Evolutionary conservation across 2,888 invertebrate genomes (phyloP).

Genomic region (Oligia latruncula): DNA sequence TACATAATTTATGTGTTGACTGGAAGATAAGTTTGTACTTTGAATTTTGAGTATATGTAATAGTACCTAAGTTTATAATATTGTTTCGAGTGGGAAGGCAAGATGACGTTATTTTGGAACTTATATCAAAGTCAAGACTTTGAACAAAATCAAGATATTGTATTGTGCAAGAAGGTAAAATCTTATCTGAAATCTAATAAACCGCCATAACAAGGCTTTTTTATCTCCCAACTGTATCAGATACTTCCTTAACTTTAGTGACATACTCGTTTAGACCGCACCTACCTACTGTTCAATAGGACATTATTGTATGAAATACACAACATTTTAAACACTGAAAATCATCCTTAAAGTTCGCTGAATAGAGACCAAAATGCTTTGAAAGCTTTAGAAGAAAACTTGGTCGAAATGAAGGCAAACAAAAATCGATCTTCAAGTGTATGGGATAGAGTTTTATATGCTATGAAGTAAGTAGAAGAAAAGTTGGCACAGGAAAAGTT

Average conservation of each 20-base stretch:
- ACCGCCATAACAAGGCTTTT: neutral
- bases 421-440: conserved; percentile 24
- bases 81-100: neutral
- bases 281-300: conserved; percentile 45
- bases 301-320: conserved; percentile 21
- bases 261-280: conserved; percentile 33
- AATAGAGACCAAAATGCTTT: conserved; percentile 42
- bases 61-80: neutral
- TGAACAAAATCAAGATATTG: too few species aligned
- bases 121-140: neutral
- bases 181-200: conserved; percentile 8
- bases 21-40: too few species aligned
- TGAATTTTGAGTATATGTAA: too few species aligned
- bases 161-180: neutral
- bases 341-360: neutral
- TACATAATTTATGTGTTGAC: too few species aligned
- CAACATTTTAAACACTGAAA: conserved; percentile 4
- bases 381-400: conserved; percentile 41
- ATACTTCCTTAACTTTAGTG: conserved; percentile 32
- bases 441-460: conserved; percentile 56
- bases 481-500: conserved; percentile 74
- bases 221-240: conserved; percentile 25
- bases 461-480: conserved; percentile 57
- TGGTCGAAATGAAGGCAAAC: neutral
- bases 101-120: neutral